phyloP scores from a whole-genome alignment of 2,797 vertebrate genomes.

The Gorsachius magnificus region DNA sequence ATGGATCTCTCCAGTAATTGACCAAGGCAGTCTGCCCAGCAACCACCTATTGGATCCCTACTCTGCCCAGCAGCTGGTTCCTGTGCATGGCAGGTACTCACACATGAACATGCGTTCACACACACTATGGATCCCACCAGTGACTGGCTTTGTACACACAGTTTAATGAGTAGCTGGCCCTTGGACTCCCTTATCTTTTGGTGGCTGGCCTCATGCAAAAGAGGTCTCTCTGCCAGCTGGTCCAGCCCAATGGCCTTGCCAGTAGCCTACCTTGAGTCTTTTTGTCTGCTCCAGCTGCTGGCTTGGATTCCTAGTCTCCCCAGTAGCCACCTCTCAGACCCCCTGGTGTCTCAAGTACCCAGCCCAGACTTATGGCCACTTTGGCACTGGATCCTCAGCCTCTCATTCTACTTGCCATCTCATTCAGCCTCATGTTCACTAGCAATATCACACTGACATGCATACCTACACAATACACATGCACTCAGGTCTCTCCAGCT shows the following conservation, averaged over 20 bases:
- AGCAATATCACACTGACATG: background rate
- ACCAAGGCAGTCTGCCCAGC: no score
- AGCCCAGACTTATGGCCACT: background rate
- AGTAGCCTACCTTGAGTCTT: background rate
- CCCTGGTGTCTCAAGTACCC: background rate
- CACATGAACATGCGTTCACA: no score
- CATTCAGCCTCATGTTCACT: background rate
- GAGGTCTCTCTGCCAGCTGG: background rate
- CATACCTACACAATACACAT: background rate
- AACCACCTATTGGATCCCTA: background rate
- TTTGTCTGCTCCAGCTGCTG: background rate
- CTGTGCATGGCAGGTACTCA: fast-evolving
- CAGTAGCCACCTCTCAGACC: background rate
- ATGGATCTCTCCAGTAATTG: background rate
- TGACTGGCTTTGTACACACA: background rate
- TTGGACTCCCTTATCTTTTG: background rate
- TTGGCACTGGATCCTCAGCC: background rate
- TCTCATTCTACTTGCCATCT: background rate
- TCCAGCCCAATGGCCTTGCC: background rate
- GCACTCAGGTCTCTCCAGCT: background rate
- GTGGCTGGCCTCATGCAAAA: no score
- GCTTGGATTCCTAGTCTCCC: background rate
- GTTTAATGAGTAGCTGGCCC: background rate
- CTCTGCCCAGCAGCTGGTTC: background rate
- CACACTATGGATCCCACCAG: no score